Conservation (phyloP, 1,140 invertebrate species). For the Temnothorax longispinosus region DNA sequence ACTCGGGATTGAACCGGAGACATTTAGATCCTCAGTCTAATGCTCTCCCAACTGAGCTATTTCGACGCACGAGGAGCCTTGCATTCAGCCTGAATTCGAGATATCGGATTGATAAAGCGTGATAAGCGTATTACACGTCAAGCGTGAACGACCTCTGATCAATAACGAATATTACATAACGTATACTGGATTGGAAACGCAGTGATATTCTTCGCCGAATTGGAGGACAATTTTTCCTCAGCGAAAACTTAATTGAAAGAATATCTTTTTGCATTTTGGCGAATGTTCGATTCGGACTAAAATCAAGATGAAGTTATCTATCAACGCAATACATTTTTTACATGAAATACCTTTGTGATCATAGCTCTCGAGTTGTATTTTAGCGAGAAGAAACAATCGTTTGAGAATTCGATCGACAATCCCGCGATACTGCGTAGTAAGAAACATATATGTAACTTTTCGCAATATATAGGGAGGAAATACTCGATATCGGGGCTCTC, state of each 20-base stretch:
- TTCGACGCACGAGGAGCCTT: conserved; percentile 9
- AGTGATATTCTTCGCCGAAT: background rate
- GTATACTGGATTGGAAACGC: background rate
- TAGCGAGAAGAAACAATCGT: background rate
- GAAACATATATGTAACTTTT: background rate
- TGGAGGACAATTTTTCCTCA: background rate
- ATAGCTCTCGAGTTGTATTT: background rate
- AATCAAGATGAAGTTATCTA: background rate
- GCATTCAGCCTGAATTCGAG: background rate
- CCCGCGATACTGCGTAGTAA: background rate
- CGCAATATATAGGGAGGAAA: background rate
- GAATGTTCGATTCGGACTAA: background rate
- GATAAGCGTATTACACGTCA: conserved; percentile 28
- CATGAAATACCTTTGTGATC: background rate
- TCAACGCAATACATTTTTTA: background rate
- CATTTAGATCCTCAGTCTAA: conserved; percentile 66
- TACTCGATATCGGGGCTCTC: background rate
- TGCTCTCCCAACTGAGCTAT: conserved; percentile 64
- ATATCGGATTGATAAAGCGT: conserved; percentile 25
- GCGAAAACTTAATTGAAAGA: background rate
- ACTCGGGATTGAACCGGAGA: conserved; percentile 60
- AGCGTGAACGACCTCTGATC: conserved; percentile 52
- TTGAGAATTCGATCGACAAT: background rate
- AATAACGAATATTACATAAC: conserved; percentile 51
- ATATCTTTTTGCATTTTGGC: background rate